Evolutionary conservation across 2,113 vertebrate genomes (phyloP).

Genomic region (Dissostichus mawsoni): DNA sequence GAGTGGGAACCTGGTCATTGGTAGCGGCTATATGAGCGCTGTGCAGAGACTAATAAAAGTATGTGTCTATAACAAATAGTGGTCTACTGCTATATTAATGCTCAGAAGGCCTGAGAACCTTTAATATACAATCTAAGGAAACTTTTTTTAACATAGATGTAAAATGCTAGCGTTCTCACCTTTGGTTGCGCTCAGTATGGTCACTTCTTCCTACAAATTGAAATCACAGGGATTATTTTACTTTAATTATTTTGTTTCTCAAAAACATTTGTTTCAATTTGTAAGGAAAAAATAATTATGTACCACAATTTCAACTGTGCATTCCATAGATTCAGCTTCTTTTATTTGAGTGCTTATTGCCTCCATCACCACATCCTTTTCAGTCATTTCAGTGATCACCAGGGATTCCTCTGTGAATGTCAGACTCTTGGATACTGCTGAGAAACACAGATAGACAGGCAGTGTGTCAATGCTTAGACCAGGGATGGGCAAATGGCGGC

Average conservation of each 20-base stretch:
- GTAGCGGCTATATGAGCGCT: too few relatives aligned
- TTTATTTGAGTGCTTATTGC: constrained; percentile 9
- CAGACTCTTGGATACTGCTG: constrained; percentile 49
- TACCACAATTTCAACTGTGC: constrained; percentile 65
- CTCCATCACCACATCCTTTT: constrained; percentile 33
- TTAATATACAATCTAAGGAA: background rate
- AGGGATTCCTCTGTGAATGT: constrained; percentile 43
- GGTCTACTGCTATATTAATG: background rate
- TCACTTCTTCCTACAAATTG: constrained; percentile 67
- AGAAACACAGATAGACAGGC: constrained; percentile 26
- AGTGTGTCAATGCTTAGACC: background rate
- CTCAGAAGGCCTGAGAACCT: background rate
- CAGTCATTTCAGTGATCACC: constrained; percentile 35
- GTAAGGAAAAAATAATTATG: background rate
- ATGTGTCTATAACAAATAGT: background rate
- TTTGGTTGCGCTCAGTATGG: constrained; percentile 33
- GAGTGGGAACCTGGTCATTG: too few relatives aligned
- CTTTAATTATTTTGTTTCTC: background rate
- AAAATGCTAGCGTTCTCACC: constrained; percentile 52
- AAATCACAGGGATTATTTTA: background rate
- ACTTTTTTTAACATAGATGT: background rate
- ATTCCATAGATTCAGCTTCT: constrained; percentile 35
- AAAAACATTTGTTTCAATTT: background rate
- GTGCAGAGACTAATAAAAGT: too few relatives aligned
- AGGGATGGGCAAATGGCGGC: too few relatives aligned